Evolutionary conservation across 2,113 vertebrate species (phyloP).

Genomic region (Oncorhynchus nerka): DNA sequence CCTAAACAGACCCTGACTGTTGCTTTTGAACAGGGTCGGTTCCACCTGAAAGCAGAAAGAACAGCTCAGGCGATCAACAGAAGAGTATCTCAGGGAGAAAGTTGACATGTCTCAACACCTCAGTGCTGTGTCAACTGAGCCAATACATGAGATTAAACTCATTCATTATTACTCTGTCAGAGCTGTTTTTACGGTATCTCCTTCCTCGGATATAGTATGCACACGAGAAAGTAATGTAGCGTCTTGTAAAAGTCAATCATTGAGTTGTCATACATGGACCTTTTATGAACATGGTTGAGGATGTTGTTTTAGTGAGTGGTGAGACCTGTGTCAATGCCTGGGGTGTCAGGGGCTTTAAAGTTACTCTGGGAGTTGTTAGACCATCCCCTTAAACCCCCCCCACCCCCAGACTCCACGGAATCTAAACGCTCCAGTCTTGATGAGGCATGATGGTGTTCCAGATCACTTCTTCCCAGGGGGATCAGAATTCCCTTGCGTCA

Average conservation of each 20-base stretch:
- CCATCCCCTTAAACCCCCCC: not conserved
- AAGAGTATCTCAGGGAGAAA: constrained; percentile 48
- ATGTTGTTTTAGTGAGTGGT: not conserved
- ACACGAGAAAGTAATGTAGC: not conserved
- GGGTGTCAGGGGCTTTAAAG: no score
- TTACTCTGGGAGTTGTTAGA: not conserved
- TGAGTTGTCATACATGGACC: not conserved
- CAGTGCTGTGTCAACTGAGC: constrained; percentile 7
- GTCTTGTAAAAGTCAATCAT: not conserved
- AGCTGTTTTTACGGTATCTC: not conserved
- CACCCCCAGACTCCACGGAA: not conserved
- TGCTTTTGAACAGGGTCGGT: constrained; percentile 33
- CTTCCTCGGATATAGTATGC: not conserved
- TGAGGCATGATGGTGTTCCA: not conserved
- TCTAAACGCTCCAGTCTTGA: not conserved
- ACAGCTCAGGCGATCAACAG: constrained; percentile 47
- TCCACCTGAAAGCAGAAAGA: constrained; percentile 37
- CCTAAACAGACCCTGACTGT: constrained; percentile 17
- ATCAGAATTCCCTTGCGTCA: not conserved
- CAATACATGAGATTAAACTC: constrained; percentile 16
- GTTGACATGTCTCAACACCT: constrained; percentile 45
- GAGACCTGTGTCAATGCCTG: not conserved
- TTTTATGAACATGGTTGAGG: not conserved
- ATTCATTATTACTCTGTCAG: not conserved
- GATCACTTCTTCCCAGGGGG: not conserved